phyloP scores from a whole-genome alignment of 2,113 vertebrate species.

The Morone chrysops region DNA sequence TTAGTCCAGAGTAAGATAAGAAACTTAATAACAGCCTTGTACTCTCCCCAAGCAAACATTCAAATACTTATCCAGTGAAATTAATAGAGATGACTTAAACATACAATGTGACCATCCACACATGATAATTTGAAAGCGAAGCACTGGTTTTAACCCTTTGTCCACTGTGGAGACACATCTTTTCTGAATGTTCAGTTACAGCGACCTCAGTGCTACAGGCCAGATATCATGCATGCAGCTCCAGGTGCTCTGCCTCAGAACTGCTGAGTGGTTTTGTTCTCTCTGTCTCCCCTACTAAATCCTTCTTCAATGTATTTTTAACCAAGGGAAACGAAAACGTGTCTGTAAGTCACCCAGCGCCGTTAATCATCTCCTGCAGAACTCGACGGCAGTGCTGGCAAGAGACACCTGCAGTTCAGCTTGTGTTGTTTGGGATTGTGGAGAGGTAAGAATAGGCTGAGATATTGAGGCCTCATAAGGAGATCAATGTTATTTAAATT shows the following conservation, averaged over 20 bases:
- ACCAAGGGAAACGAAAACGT: conserved; percentile 52
- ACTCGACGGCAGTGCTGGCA: conserved; percentile 14
- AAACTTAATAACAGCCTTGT: background rate
- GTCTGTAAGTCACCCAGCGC: conserved; percentile 14
- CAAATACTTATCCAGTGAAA: background rate
- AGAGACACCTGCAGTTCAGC: conserved; percentile 44
- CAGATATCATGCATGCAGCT: conserved; percentile 10
- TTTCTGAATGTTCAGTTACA: conserved; percentile 29
- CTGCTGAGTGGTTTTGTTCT: conserved; percentile 70
- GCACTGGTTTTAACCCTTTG: background rate
- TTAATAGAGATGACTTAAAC: background rate
- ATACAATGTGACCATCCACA: background rate
- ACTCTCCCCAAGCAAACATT: background rate
- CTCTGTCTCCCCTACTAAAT: conserved; percentile 34
- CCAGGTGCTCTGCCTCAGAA: conserved; percentile 67
- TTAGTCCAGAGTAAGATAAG: background rate
- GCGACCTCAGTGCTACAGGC: background rate
- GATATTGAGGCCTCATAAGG: too few relatives aligned
- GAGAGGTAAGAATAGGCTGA: conserved; percentile 6
- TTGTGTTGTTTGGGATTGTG: conserved; percentile 18
- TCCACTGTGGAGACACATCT: background rate
- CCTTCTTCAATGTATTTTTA: conserved; percentile 66
- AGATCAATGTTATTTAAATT: background rate
- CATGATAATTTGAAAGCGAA: background rate
- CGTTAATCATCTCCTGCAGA: conserved; percentile 58